Percentiles rank a stretch among this genome's conserved stretches.
Evolutionary conservation across 2,797 vertebrate genomes (phyloP).

Genomic region (Botia almorhae): DNA sequence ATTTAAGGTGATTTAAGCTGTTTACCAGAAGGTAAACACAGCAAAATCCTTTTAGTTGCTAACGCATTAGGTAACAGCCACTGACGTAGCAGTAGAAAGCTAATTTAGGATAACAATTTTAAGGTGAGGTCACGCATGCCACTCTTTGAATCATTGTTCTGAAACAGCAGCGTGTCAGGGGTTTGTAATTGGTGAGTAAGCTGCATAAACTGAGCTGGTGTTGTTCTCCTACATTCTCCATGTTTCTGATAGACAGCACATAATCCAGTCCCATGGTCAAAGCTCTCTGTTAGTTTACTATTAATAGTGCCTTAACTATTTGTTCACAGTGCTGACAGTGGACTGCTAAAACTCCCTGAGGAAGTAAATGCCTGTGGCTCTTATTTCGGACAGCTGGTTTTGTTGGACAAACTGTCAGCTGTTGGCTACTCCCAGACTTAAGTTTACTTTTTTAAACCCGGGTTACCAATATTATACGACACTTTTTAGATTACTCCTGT

Average conservation of each 20-base stretch:
- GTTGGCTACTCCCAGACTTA: conserved; percentile 1
- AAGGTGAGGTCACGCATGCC: conserved; percentile 6
- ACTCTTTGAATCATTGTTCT: conserved; percentile 11
- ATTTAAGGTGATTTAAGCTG: not conserved
- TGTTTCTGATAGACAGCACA: conserved; percentile 71
- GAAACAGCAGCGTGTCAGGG: not conserved
- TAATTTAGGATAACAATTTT: not conserved
- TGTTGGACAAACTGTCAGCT: conserved; percentile 7
- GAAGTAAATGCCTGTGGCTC: conserved; percentile 30
- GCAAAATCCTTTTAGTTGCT: not conserved
- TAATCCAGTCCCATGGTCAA: conserved; percentile 75
- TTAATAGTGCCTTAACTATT: conserved; percentile 27
- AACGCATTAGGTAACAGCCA: not conserved
- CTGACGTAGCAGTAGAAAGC: not conserved
- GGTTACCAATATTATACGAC: not conserved
- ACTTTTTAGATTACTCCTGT: not conserved
- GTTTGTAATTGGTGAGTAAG: conserved; percentile 57
- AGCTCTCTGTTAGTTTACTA: conserved; percentile 72
- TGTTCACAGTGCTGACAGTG: conserved; percentile 41
- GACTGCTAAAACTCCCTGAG: conserved; percentile 48
- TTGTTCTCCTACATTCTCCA: conserved; percentile 61
- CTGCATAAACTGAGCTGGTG: conserved; percentile 56
- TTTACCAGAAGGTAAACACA: not conserved
- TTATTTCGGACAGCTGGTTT: conserved; percentile 48
- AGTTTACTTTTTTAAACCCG: not conserved